Percentiles rank a stretch among this genome's conserved stretches.
Conservation (phyloP, 2,888 invertebrate species). For the Netelia virgata region DNA sequence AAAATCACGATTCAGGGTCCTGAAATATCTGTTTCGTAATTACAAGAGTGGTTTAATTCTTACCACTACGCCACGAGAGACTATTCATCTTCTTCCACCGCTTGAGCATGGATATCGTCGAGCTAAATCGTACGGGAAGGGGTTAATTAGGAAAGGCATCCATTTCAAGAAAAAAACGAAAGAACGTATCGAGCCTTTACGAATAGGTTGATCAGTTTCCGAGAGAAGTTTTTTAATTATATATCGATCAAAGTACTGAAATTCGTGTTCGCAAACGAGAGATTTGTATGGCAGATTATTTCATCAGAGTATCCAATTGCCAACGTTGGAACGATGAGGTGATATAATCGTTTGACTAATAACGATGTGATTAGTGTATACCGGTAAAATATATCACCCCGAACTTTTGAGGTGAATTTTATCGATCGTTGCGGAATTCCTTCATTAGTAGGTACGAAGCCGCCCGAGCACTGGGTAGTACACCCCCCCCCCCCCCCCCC, state of each 20-base stretch:
- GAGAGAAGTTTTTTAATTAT: neutral
- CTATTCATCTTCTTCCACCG: no score
- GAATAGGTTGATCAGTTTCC: no score
- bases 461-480: conserved; percentile 48
- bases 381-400: conserved; percentile 19
- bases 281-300: neutral
- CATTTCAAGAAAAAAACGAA: no score
- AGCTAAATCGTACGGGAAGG: no score
- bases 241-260: neutral
- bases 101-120: no score
- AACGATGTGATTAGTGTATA: conserved; percentile 44
- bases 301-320: neutral
- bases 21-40: no score
- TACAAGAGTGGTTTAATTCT: no score
- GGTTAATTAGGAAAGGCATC: no score
- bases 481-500: conserved; percentile 14
- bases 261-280: neutral
- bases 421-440: conserved; percentile 58
- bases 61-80: no score
- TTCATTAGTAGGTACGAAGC: conserved; percentile 48
- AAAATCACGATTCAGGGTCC: no score
- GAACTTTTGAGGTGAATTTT: conserved; percentile 49
- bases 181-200: no score
- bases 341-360: conserved; percentile 29
- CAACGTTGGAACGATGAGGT: conserved; percentile 20